Evolutionary conservation across 2,797 vertebrate genomes (phyloP).

Genomic region (Xenops minutus): DNA sequence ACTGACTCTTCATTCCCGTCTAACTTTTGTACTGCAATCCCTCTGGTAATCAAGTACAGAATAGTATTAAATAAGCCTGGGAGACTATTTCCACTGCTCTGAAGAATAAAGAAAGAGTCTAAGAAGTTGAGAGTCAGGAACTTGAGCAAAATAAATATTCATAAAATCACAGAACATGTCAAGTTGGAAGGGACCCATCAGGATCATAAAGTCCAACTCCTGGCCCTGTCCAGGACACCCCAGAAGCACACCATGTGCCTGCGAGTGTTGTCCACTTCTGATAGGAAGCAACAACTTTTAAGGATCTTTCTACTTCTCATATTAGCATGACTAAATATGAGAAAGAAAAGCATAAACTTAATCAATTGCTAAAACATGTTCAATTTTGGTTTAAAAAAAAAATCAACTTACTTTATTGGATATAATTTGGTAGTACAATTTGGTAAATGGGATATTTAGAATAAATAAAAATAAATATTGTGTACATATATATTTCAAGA

Average conservation of each 20-base stretch:
- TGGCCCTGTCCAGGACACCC: not conserved
- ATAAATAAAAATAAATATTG: slow-evolving; percentile 59
- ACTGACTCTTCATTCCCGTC: not conserved
- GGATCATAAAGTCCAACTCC: not conserved
- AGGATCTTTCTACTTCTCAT: not conserved
- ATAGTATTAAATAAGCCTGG: not conserved
- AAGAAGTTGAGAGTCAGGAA: not conserved
- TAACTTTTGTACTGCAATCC: not conserved
- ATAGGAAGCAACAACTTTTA: not conserved
- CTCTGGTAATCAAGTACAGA: not conserved
- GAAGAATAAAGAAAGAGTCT: not conserved
- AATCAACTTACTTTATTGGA: not conserved
- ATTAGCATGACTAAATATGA: not conserved
- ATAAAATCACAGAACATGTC: not conserved
- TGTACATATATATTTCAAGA: not conserved
- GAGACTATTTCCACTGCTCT: not conserved
- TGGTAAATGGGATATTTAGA: slow-evolving; percentile 19
- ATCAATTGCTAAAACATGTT: not conserved
- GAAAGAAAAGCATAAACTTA: not conserved
- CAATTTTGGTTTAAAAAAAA: not conserved
- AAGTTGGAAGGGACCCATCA: not conserved
- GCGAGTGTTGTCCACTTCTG: not conserved
- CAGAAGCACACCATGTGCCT: not conserved
- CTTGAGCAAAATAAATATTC: not conserved
- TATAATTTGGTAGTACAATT: not conserved